Conservation (phyloP, 2,888 invertebrate genomes). For the Hoplodrina ambigua region DNA sequence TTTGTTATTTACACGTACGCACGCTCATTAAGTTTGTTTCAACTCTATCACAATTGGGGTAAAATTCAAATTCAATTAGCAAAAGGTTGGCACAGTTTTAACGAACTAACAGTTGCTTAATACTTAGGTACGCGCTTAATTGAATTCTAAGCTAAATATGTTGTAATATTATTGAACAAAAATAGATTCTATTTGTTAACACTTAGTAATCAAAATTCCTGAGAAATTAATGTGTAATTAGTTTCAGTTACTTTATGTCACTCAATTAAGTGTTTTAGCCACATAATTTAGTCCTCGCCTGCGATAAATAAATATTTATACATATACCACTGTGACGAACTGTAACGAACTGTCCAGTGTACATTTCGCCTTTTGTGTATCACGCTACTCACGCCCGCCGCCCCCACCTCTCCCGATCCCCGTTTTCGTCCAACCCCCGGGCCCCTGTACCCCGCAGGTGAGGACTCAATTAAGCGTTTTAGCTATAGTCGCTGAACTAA, state of each 20-base stretch:
- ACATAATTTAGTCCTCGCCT: no score
- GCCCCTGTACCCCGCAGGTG: no score
- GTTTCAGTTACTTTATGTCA: not conserved
- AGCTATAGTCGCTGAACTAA: no score
- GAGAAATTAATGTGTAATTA: slow-evolving; percentile 11
- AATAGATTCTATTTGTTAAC: slow-evolving; percentile 1
- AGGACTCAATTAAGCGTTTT: no score
- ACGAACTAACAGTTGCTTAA: slow-evolving; percentile 47
- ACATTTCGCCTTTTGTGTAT: no score
- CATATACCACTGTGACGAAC: no score
- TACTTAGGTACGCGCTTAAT: slow-evolving; percentile 1
- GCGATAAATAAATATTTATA: no score
- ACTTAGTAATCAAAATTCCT: slow-evolving; percentile 17
- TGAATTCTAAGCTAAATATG: not conserved
- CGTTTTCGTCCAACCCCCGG: no score
- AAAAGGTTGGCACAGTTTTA: slow-evolving; percentile 23
- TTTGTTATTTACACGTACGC: not conserved
- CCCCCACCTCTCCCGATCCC: no score
- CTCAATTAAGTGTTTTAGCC: no score
- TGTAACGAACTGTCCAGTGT: no score
- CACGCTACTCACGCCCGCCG: no score
- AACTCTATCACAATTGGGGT: not conserved
- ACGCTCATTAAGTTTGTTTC: slow-evolving; percentile 7
- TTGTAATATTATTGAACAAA: not conserved
- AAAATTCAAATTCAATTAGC: slow-evolving; percentile 40